These are phyloP conservation scores for Eulemur rubriventer DNA, from an alignment of 2,797 vertebrate genomes.

Conservation along the genomic window DNA sequence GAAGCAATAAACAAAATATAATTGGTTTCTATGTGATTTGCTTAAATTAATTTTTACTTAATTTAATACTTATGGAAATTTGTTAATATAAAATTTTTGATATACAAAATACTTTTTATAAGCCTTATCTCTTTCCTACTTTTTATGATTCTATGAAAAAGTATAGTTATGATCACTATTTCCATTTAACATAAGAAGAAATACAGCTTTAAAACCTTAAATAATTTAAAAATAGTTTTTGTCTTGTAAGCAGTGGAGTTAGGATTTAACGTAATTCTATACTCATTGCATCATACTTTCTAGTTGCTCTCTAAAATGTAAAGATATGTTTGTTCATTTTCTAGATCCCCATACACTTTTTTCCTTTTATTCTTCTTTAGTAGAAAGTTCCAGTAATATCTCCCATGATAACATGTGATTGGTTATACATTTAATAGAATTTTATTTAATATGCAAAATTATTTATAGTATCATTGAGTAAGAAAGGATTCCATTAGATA, in stretches of 20 bases:
- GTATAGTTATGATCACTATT: neutral
- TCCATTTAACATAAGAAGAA: neutral
- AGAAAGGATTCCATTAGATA: neutral
- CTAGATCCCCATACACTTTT: neutral
- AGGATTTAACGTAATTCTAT: neutral
- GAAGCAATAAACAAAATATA: neutral
- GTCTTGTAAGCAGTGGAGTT: neutral
- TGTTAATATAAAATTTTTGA: neutral
- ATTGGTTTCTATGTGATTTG: neutral
- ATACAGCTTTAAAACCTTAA: neutral
- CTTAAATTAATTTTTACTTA: neutral
- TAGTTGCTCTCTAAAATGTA: neutral
- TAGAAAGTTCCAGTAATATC: neutral
- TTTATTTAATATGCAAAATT: neutral
- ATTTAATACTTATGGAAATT: neutral
- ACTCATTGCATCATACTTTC: neutral
- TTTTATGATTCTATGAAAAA: neutral
- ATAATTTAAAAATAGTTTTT: neutral
- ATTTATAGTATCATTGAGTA: neutral
- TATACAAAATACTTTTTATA: neutral
- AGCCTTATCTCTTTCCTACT: neutral
- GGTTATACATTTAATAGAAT: neutral
- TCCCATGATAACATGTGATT: neutral
- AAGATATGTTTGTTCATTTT: neutral
- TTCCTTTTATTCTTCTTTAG: neutral